Percentiles rank a stretch among this genome's conserved stretches.
phyloP scores from a whole-genome alignment of 2,888 invertebrate species.

The Plutella xylostella region DNA sequence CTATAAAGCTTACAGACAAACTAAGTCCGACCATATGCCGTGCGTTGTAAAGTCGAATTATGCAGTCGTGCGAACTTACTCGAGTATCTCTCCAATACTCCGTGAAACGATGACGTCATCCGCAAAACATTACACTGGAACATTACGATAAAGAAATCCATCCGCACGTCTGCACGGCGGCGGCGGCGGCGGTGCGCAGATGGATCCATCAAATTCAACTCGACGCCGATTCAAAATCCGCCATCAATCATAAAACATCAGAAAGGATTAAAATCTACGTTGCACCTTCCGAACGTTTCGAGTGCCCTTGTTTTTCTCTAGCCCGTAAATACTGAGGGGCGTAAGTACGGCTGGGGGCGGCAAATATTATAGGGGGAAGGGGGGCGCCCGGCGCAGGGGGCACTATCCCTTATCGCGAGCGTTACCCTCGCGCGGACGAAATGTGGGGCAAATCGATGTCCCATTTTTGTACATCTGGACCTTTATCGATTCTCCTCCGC shows the following conservation, averaged over 20 bases:
- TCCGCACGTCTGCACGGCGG: conserved; percentile 30
- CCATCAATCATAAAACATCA: conserved; percentile 70
- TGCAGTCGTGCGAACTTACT: no score
- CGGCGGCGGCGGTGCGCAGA: conserved; percentile 40
- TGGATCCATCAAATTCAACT: conserved; percentile 63
- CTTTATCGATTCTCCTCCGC: conserved; percentile 53
- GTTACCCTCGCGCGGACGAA: conserved; percentile 67
- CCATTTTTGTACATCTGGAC: conserved; percentile 70
- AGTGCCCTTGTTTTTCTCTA: conserved; percentile 71
- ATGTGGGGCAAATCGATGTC: conserved; percentile 69
- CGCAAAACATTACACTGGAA: conserved; percentile 35
- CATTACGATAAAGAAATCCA: no score
- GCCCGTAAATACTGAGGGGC: conserved; percentile 70
- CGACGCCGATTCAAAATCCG: conserved; percentile 63
- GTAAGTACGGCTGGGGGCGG: conserved; percentile 70
- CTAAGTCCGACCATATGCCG: no score
- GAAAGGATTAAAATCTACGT: conserved; percentile 71
- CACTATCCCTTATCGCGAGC: conserved; percentile 70
- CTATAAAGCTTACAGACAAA: no score
- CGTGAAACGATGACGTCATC: no score
- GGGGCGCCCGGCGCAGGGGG: conserved; percentile 48
- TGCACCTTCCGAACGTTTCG: conserved; percentile 66
- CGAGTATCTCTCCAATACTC: no score
- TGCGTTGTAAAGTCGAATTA: no score
- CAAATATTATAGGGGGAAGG: conserved; percentile 64